phyloP scores from a whole-genome alignment of 2,888 invertebrate genomes.

The Patella depressa region DNA sequence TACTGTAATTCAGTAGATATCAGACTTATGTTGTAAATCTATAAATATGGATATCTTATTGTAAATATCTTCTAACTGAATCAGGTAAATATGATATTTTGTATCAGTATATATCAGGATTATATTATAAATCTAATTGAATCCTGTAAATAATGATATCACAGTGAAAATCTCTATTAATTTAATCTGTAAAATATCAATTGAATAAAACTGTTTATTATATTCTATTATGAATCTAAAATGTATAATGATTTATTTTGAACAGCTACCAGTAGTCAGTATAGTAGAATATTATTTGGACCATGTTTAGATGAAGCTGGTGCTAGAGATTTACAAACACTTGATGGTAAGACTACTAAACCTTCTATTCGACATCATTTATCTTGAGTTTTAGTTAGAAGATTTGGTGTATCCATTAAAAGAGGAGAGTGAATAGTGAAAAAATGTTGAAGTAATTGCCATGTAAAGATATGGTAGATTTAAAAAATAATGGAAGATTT shows the following conservation, averaged over 20 bases:
- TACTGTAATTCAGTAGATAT: not conserved
- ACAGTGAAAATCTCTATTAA: not conserved
- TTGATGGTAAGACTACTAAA: conserved; percentile 46
- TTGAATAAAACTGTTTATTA: too few species aligned
- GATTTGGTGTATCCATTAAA: not conserved
- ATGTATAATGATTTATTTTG: too few species aligned
- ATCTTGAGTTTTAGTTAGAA: not conserved
- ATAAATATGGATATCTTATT: conserved; percentile 48
- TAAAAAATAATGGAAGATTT: too few species aligned
- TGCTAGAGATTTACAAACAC: conserved; percentile 46
- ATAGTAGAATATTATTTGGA: conserved; percentile 62
- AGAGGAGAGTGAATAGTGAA: conserved; percentile 10
- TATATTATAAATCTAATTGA: too few species aligned
- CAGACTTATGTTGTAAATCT: conserved; percentile 58
- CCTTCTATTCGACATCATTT: not conserved
- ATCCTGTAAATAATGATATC: not conserved
- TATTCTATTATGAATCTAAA: too few species aligned
- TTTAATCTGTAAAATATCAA: too few species aligned
- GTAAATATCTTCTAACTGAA: conserved; percentile 48
- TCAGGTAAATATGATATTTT: not conserved
- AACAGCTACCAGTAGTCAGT: conserved; percentile 36
- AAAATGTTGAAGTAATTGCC: too few species aligned
- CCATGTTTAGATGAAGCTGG: conserved; percentile 64
- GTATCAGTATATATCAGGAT: too few species aligned
- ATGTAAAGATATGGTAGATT: too few species aligned